Evolutionary conservation across 2,888 invertebrate species (phyloP), one percentile per base, ranked within the genome.

Genomic region (Microchrysa polita): DNA sequence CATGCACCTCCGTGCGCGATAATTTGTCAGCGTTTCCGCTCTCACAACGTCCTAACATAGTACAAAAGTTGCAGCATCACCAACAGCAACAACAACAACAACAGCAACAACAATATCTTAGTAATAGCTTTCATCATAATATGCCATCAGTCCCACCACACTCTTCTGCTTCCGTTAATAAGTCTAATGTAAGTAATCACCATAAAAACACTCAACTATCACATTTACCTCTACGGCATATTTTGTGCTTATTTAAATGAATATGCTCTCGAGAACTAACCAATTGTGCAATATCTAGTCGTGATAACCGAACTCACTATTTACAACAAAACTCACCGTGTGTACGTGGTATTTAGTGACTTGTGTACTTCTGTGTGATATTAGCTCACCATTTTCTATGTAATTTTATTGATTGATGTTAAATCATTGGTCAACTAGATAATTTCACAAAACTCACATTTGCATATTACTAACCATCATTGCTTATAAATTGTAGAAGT

Each of bases 31-130:
- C 83, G 10, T 84, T 83, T 77, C 84, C 85, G 27, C 77, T 84
- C 1, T 84, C 84, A 10, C 84, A 84, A 77, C 80, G 84, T 9
- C 84, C 84, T 20, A 85, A 85, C 77, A 85, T 85, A 72, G 83
- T 84, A 23, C 83, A 85, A 74, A 84, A 84, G 76, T 77, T 84
- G 77, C 85, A 85, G 76, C 85, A 85, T 71, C 82, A 83, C 76
- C 84, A 83, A 48, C 84, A 82, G 63, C 80, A 81, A 53, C 78
- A 79, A 63, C 12, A n/a, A n/a, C 48, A 48, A 48, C 78, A 79
- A 63, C 12, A n/a, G 4, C 48, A 48, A 48, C 27, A 34, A 34
- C 78, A 80, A 27, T 78, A 57, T 74, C 69, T 69, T 65, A 65
- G 44, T 48, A 65, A 65, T 65, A 65, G 44, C 23, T 69, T 75